Evolutionary conservation across 2,797 vertebrate genomes (phyloP), one percentile per base, ranked within the genome.

Genomic region (Prunella strophiata): DNA sequence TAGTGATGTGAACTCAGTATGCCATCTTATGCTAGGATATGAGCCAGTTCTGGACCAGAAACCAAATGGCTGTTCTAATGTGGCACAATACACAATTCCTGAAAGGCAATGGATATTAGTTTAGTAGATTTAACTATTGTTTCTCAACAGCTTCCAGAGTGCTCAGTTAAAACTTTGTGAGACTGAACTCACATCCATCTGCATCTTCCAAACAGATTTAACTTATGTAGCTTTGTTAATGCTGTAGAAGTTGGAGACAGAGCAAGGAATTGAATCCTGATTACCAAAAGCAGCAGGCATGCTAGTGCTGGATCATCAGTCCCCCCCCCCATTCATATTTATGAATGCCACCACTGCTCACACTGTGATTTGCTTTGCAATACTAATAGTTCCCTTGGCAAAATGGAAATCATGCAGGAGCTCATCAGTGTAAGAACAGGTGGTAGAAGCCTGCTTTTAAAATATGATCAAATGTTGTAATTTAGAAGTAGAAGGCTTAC

Each of bases 1-100:
- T 74, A 15, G n/a, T 1, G 0, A 45, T 0, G 0, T n/a, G 43
- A 91, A n/a, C 8, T 78, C 2, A 0, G 14, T 75, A 43, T 86
- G 42, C 38, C 58, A 50, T 88, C 73, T 27, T 51, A 76, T 61
- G n/a, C 40, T 30, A 75, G n/a, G 34, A 55, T 50, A 59, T 14
- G 11, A 79, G 20, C 50, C 45, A 73, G 21, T 71, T 85, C 74
- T 81, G 50, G 16, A 94, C 66, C 16, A 82, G 70, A 73, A 85
- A 55, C 47, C 51, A 89, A 76, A 82, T 16, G 9, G 7, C 16
- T 87, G 13, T 38, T 68, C 10, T 82, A 78, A 76, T 8, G 27
- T 51, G 20, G 25, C 30, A 22, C 23, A 30, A 51, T 45, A 36
- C 17, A 55, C 0, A 5, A 25, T 48, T 87, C 40, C 36, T 88